phyloP scores from a whole-genome alignment of 2,797 vertebrate genomes.

The Champsocephalus esox region DNA sequence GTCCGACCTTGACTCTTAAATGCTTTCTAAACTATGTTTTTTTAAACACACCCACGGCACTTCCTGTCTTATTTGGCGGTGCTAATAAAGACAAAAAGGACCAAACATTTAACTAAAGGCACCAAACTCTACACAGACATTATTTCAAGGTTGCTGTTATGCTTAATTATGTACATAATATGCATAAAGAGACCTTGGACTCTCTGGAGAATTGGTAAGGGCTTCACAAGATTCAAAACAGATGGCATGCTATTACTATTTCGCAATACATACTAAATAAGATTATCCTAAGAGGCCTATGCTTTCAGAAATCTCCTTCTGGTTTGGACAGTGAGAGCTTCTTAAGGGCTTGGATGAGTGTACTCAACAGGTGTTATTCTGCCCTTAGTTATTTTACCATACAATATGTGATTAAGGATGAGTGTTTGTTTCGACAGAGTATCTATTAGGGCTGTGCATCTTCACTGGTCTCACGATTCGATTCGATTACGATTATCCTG shows the following conservation, averaged over 20 bases:
- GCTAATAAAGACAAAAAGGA: too few species aligned
- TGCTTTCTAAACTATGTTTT: background rate
- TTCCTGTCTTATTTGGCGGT: too few species aligned
- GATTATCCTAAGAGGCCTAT: slow-evolving; percentile 18
- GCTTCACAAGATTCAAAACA: slow-evolving; percentile 31
- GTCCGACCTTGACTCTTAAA: background rate
- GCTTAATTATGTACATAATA: background rate
- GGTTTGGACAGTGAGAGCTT: slow-evolving; percentile 23
- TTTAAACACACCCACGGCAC: too few species aligned
- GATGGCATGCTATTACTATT: slow-evolving; percentile 43
- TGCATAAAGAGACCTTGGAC: slow-evolving; percentile 12
- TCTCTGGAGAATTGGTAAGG: background rate
- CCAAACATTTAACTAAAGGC: background rate
- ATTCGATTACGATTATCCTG: too few species aligned
- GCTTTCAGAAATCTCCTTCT: slow-evolving; percentile 34
- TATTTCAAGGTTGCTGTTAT: slow-evolving; percentile 1
- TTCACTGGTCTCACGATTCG: too few species aligned
- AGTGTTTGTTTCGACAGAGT: background rate
- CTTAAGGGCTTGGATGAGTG: slow-evolving; percentile 18
- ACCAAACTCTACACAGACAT: background rate
- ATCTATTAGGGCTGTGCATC: too few species aligned
- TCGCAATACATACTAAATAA: slow-evolving; percentile 34
- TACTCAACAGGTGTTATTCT: slow-evolving; percentile 43
- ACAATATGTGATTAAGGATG: slow-evolving; percentile 19
- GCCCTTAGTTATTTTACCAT: slow-evolving; percentile 4